These are phyloP conservation scores for Rhinatrema bivittatum DNA, from an alignment of 2,797 vertebrate genomes.

Conservation along the genomic window DNA sequence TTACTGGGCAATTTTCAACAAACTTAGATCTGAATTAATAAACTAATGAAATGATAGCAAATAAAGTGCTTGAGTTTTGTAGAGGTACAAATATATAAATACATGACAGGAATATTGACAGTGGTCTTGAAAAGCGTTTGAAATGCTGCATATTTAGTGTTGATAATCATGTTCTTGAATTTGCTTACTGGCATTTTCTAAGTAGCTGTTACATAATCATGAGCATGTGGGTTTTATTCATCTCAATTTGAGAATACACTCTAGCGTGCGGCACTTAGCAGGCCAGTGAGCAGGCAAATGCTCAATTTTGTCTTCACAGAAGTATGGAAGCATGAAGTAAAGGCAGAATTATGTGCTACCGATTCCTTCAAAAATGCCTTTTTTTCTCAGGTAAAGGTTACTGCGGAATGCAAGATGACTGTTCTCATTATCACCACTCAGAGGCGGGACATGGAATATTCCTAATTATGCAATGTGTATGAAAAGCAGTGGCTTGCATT, in stretches of 20 bases:
- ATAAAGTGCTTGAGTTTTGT: no score
- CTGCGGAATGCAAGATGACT: background rate
- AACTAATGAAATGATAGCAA: no score
- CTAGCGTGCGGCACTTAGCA: background rate
- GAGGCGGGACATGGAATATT: background rate
- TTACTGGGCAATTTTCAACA: no score
- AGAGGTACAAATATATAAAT: no score
- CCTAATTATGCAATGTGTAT: background rate
- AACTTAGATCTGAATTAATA: no score
- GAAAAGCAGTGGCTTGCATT: background rate
- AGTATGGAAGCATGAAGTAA: background rate
- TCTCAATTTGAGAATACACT: background rate
- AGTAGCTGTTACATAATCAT: background rate
- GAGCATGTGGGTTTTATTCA: background rate
- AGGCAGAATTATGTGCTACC: background rate
- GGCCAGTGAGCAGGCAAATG: background rate
- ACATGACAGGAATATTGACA: no score
- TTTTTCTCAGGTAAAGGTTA: background rate
- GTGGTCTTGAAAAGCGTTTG: no score
- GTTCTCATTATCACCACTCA: background rate
- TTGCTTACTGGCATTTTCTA: background rate
- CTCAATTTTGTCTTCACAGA: fast-evolving
- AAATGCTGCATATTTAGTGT: no score
- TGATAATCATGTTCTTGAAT: background rate
- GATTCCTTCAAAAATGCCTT: background rate